These are phyloP conservation scores for Hippocampus barbouri DNA, from an alignment of 2,113 vertebrate genomes.

Conservation along the genomic window DNA sequence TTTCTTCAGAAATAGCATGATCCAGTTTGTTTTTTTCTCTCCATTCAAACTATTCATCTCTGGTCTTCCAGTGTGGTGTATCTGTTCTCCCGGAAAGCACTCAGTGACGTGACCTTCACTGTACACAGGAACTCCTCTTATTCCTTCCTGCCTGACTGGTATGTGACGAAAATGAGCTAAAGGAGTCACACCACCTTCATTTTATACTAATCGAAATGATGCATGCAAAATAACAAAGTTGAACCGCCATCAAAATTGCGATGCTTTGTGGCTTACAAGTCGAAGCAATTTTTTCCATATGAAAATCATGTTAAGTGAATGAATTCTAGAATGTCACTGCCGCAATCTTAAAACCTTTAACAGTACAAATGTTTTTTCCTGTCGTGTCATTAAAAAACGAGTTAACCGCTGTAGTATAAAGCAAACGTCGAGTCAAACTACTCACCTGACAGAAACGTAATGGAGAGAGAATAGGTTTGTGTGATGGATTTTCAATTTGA, in stretches of 20 bases:
- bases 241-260: background rate
- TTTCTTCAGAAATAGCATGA: no score
- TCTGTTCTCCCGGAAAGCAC: slow-evolving; percentile 80
- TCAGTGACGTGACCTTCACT: slow-evolving; percentile 75
- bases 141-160: slow-evolving; percentile 82
- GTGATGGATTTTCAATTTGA: no score
- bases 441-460: no score
- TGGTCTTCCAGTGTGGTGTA: slow-evolving; percentile 73
- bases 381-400: no score
- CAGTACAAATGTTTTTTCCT: no score
- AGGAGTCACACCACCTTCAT: slow-evolving; percentile 7
- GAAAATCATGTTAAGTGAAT: background rate
- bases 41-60: background rate
- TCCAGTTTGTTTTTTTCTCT: background rate
- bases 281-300: no score
- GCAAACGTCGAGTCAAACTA: no score
- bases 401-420: no score
- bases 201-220: no score
- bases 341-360: background rate
- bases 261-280: background rate
- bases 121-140: slow-evolving; percentile 73
- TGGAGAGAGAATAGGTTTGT: no score
- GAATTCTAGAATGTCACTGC: background rate
- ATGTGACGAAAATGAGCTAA: slow-evolving; percentile 66
- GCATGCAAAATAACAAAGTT: background rate